Evolutionary conservation across 2,797 vertebrate species (phyloP), one percentile per base, ranked within the genome.

Genomic region (Siniperca undulata): DNA sequence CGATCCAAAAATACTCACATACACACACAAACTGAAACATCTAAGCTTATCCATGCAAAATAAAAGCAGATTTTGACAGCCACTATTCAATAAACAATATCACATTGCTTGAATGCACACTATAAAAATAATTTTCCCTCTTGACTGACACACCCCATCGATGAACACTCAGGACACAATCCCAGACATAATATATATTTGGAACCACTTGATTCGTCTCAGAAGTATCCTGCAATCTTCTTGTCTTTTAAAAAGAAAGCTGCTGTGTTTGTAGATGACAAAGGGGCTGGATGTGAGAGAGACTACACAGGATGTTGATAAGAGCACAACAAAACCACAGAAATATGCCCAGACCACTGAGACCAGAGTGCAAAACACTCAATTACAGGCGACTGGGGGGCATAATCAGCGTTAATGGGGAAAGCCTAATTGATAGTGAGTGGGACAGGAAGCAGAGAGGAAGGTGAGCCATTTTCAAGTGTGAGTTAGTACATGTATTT

Each of bases 371-470:
- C 42, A 82, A 67, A 83, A 48, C 7, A 50, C 80, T 85, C 76
- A 82, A 83, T 90, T 86, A 84, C 82, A 78, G 80, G 64, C 24
- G 19, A 67, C 48, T 42, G 66, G 53, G 50, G 72, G 55, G 60
- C 16, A 4, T 38, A 79, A 88, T 85, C 34, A 56, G 38, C 0
- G 2, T 77, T 84, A 75, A 88, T 83, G 81, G 82, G 38, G 70
- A 27, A 73, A 66, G n/a, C 16, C 20, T 82, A 65, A 86, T 30
- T 86, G 62, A 81, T 53, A 69, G 67, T 10, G 50, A 80, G 55
- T 19, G 68, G 70, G 30, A 62, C 27, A 58, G 46, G 24, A 59
- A 77, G 65, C 30, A 4, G 5, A 50, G 38, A 44, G 16, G 36
- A 52, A 61, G 16, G 24, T 14, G 24, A 55, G 60, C 7, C 44